Percentiles rank a stretch among this genome's conserved stretches.
These are phyloP conservation scores for Onychomys arenicola DNA, from an alignment of 2,797 vertebrate species.

Conservation along the genomic window DNA sequence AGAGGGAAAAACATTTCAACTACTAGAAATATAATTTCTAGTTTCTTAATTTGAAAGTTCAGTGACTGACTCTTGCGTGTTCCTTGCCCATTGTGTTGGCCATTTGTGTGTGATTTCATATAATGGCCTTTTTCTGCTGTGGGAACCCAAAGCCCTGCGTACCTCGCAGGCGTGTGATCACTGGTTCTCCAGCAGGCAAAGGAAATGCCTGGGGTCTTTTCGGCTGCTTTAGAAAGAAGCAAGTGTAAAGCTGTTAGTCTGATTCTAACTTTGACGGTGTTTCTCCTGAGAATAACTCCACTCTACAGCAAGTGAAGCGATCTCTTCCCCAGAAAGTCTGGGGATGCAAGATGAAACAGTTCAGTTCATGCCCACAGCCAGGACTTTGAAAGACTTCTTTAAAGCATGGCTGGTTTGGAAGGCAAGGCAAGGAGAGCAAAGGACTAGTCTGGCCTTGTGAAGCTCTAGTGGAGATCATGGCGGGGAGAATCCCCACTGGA, in stretches of 20 bases:
- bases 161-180: conserved; percentile 80
- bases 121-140: conserved; percentile 82
- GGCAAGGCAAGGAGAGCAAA: not conserved
- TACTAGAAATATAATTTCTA: conserved; percentile 86
- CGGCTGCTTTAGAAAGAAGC: conserved; percentile 84
- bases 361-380: conserved; percentile 31
- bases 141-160: conserved; percentile 72
- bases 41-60: conserved; percentile 85
- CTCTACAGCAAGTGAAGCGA: conserved; percentile 62
- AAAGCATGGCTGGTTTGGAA: not conserved
- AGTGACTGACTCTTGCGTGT: conserved; percentile 73
- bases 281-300: conserved; percentile 81
- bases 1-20: conserved; percentile 78
- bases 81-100: conserved; percentile 77
- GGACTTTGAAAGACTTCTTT: conserved; percentile 49
- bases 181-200: conserved; percentile 79
- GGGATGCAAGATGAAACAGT: conserved; percentile 64
- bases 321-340: conserved; percentile 76
- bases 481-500: not conserved
- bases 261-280: conserved; percentile 81
- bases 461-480: not conserved
- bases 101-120: conserved; percentile 79
- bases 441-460: not conserved
- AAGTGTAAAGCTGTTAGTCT: conserved; percentile 83
- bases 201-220: conserved; percentile 84